Percentiles rank a stretch among this genome's conserved stretches.
Conservation (phyloP, 2,888 invertebrate genomes). For the Eupelmus urozonus region DNA sequence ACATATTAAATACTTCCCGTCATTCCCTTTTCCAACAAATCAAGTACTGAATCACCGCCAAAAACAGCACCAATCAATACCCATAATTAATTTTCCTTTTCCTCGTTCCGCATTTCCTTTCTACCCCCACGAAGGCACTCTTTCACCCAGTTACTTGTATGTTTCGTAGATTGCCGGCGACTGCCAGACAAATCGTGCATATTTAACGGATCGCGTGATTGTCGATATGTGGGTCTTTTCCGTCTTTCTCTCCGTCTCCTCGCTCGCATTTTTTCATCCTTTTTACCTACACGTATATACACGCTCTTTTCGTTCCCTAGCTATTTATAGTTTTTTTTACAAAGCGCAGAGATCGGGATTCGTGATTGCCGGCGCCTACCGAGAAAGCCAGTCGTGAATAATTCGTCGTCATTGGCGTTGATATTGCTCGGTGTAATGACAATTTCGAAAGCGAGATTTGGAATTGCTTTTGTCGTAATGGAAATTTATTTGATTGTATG, state of each 20-base stretch:
- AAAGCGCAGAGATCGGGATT: slow-evolving; percentile 19
- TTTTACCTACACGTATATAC: background rate
- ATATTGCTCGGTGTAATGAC: too few relatives aligned
- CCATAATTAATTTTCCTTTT: background rate
- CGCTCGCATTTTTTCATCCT: background rate
- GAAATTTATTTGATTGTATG: too few relatives aligned
- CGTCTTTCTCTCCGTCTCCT: background rate
- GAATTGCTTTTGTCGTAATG: too few relatives aligned
- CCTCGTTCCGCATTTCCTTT: background rate
- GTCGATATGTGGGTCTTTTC: slow-evolving; percentile 20
- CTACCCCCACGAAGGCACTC: background rate
- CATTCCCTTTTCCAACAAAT: too few relatives aligned
- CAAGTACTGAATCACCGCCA: too few relatives aligned
- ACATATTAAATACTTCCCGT: too few relatives aligned
- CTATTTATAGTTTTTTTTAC: slow-evolving; percentile 26
- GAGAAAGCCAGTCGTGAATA: slow-evolving; percentile 6
- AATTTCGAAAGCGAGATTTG: too few relatives aligned
- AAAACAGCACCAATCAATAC: too few relatives aligned
- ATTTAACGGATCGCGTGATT: slow-evolving; percentile 50
- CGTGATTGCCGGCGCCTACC: slow-evolving; percentile 17
- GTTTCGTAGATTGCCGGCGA: slow-evolving; percentile 11
- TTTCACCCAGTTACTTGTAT: slow-evolving; percentile 28
- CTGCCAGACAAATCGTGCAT: slow-evolving; percentile 15
- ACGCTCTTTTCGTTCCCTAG: background rate
- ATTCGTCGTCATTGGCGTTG: background rate